Base-by-base conservation (phyloP, 2,888 invertebrate genomes). In the Holacanthella duospinosa region DNA sequence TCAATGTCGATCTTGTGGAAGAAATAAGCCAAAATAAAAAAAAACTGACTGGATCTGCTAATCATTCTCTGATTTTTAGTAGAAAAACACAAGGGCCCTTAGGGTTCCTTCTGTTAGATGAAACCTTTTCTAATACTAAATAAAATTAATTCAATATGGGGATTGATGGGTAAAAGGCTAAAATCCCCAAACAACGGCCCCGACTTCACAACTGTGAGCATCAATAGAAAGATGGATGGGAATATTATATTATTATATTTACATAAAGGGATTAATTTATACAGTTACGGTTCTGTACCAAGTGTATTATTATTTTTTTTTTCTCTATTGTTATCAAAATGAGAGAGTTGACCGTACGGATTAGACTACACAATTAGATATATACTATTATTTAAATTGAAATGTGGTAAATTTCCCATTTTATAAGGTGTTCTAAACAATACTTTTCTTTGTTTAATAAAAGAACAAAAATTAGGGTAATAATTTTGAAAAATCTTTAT, bases 11-110 rank as follows among this genome's bases (percentile, higher is more conserved):
- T 25, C 55, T 62, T 62, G 59, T 60, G 64, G 65, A 65, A 68
- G 12, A 27, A 59, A 12, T 57, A 65, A 65, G 65, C 60, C 60
- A 63, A 67, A 59, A 59, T 60, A 62, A 29, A 48, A 55, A n/a
- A n/a, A n/a, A n/a, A n/a, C n/a, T n/a, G n/a, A 58, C 64, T 63
- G 57, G 67, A 66, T 68, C 68, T 66, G 64, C 66, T 69, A 69
- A 71, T 71, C 71, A 67, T 66, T 68, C 68, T 66, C 66, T 69
- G 66, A 67, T 64, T 54, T 64, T 48, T 48, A 21, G n/a, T 48
- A 48, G 4, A 9, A 9, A 21, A 21, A 48, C 19, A 48, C 6
- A 48, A 36, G 16, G 16, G 16, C 36, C 16, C 16, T 36, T 36
- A 36, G 9, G 16, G 16, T 36, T 36, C 36, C 36, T 16, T 16